These are phyloP conservation scores for Acleris sparsana DNA, from an alignment of 2,888 invertebrate genomes.

Conservation along the genomic window DNA sequence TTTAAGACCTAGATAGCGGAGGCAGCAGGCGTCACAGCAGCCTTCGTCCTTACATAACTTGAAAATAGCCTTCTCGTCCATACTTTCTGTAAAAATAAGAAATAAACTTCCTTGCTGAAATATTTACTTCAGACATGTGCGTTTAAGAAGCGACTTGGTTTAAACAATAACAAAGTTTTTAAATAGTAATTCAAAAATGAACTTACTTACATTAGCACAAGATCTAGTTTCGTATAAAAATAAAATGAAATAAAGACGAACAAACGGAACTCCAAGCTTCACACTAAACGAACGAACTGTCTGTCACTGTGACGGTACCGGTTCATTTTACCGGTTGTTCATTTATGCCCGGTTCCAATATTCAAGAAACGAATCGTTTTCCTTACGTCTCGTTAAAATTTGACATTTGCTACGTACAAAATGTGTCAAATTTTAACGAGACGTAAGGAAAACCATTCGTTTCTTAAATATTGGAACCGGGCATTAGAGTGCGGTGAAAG, in stretches of 20 bases:
- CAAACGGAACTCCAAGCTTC: not conserved
- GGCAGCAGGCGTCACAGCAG: constrained; percentile 87
- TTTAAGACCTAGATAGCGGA: constrained; percentile 86
- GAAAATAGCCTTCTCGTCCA: constrained; percentile 77
- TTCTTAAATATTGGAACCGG: too few relatives aligned
- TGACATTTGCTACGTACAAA: too few relatives aligned
- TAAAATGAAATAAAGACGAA: not conserved
- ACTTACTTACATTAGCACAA: not conserved
- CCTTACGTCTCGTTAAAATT: too few relatives aligned
- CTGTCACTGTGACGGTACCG: constrained; percentile 7
- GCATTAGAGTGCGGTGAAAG: too few relatives aligned
- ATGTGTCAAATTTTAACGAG: too few relatives aligned
- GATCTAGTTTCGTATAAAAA: not conserved
- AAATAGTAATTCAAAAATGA: not conserved
- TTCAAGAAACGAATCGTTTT: too few relatives aligned
- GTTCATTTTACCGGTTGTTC: not conserved
- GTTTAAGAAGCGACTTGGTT: not conserved
- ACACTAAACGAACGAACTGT: too few relatives aligned
- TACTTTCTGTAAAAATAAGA: constrained; percentile 44
- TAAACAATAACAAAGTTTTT: not conserved
- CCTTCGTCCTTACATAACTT: constrained; percentile 80
- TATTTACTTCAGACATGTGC: constrained; percentile 22
- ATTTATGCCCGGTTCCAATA: too few relatives aligned
- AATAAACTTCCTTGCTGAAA: not conserved
- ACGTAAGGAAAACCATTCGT: too few relatives aligned